Conservation (phyloP, 1,140 invertebrate genomes). For the Patella vulgata region DNA sequence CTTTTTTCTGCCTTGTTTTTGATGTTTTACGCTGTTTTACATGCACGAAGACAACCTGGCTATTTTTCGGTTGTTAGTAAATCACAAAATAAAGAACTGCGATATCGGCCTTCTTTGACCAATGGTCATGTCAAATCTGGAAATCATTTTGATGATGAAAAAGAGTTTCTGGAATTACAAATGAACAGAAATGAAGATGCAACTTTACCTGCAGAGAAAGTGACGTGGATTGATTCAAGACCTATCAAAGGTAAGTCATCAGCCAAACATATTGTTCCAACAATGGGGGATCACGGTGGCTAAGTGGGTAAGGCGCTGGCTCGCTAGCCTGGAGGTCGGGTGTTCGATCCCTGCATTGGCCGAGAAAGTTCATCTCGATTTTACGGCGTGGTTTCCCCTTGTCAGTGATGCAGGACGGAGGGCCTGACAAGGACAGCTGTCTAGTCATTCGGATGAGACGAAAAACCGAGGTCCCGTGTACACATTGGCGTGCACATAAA, state of each 20-base stretch:
- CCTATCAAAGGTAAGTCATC: slow-evolving; percentile 48
- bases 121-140: slow-evolving; percentile 5
- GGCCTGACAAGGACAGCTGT: no score
- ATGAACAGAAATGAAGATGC: slow-evolving; percentile 9
- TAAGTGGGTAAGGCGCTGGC: no score
- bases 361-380: no score
- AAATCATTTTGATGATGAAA: background rate
- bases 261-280: no score
- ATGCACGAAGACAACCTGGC: slow-evolving; percentile 37
- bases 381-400: no score
- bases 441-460: no score
- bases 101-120: background rate
- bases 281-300: no score
- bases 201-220: slow-evolving; percentile 21
- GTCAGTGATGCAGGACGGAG: no score
- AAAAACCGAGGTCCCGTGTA: no score
- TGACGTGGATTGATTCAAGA: slow-evolving; percentile 57
- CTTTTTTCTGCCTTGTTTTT: slow-evolving; percentile 40
- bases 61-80: background rate
- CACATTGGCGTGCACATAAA: no score
- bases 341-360: no score
- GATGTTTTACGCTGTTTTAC: slow-evolving; percentile 50
- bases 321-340: no score
- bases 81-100: background rate
- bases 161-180: background rate